These are phyloP conservation scores for Drosophila teissieri DNA, from an alignment of 1,140 invertebrate species.

Conservation along the genomic window DNA sequence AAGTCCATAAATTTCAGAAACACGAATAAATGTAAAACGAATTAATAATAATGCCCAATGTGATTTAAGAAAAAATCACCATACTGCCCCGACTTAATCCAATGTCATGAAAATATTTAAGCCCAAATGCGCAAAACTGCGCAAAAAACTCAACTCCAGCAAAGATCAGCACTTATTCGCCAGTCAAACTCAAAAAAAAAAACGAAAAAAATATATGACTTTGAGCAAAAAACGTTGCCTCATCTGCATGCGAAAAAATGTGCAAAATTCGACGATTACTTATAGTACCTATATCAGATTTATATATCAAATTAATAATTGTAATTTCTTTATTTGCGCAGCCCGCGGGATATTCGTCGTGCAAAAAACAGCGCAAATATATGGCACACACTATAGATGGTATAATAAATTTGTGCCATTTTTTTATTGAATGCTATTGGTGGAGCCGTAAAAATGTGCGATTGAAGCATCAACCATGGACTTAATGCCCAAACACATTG, in stretches of 20 bases:
- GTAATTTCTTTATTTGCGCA: slow-evolving; percentile 16
- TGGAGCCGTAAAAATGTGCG: slow-evolving; percentile 35
- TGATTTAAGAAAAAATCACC: neutral
- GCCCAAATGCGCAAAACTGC: neutral
- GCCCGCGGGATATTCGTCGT: slow-evolving; percentile 5
- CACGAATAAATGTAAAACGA: neutral
- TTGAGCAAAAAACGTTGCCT: neutral
- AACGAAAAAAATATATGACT: neutral
- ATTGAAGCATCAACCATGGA: slow-evolving; percentile 36
- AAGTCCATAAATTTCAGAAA: neutral
- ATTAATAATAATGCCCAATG: neutral
- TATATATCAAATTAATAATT: slow-evolving; percentile 41
- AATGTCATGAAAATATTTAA: neutral
- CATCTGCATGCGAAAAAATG: slow-evolving; percentile 23
- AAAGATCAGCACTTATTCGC: slow-evolving; percentile 33
- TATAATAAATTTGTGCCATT: slow-evolving; percentile 37
- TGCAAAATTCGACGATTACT: slow-evolving; percentile 36
- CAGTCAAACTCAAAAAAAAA: slow-evolving; percentile 12
- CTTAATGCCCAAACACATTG: slow-evolving; percentile 31
- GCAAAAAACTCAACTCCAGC: slow-evolving; percentile 1
- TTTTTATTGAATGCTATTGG: slow-evolving; percentile 24
- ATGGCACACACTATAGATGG: slow-evolving; percentile 24
- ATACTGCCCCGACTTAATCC: neutral
- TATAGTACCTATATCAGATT: slow-evolving; percentile 40
- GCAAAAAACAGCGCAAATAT: slow-evolving; percentile 1